Evolutionary conservation across 2,113 vertebrate species (phyloP).

Genomic region (Uria lomvia): DNA sequence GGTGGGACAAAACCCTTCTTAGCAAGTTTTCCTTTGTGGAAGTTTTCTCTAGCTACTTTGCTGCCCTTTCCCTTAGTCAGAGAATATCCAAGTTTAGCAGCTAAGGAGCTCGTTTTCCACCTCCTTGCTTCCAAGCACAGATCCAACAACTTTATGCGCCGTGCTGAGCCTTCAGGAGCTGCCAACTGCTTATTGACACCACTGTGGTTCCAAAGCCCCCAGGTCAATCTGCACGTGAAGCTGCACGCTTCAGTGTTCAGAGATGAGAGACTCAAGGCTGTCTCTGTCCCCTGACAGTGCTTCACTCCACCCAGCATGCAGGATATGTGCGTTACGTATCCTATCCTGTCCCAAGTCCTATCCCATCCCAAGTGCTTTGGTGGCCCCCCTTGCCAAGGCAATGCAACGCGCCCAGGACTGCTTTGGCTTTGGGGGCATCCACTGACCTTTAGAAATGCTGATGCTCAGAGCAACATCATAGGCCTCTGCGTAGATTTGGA

Average conservation of each 20-base stretch:
- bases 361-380: neutral
- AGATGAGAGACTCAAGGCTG: neutral
- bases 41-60: neutral
- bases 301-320: accelerated
- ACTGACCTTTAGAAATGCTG: slow-evolving; percentile 82
- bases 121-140: neutral
- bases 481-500: slow-evolving; percentile 82
- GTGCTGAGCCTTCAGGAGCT: neutral
- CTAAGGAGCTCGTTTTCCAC: neutral
- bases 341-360: neutral
- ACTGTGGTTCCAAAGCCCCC: neutral
- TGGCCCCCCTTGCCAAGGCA: neutral
- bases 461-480: slow-evolving; percentile 85
- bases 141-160: neutral
- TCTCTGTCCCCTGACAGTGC: neutral
- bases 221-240: neutral
- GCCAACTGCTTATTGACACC: neutral
- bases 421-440: neutral
- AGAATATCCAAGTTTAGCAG: neutral
- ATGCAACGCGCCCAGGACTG: neutral
- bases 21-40: neutral
- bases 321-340: accelerated
- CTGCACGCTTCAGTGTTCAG: neutral
- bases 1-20: neutral
- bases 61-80: neutral